Evolutionary conservation across 1,140 invertebrate genomes (phyloP), one percentile per base, ranked within the genome.

Genomic region (Chlorops oryzae): DNA sequence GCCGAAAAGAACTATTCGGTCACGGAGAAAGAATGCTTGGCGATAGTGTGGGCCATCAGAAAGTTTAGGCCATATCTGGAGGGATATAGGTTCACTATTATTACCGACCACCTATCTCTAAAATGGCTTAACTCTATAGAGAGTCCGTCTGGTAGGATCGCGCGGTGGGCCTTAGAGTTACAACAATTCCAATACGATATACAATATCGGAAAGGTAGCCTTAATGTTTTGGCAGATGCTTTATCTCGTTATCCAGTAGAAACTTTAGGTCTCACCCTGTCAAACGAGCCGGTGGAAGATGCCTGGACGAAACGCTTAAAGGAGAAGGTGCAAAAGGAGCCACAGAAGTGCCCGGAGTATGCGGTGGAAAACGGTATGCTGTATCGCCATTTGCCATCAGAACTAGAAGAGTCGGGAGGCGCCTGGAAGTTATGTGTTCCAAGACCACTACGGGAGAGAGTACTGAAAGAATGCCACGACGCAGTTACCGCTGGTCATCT

Each of bases 1-100:
- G 37, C 34, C 10, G 46, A 47, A 18, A 47, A 47, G 20, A 47
- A 47, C 24, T 47, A 47, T 38, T 38, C 32, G 7, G 25, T 22
- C 12, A 47, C 35, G 4, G 46, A 47, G 22, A 47, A 38, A 24
- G 46, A 47, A 23, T 47, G 32, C n/a, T 18, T 47, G 3, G 46
- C 46, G 9, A 39, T 47, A 15, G 37, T 48, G 3, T 52, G 45
- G 45, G 44, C 45, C 3, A 43, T 47, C 4, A 21, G 40, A n/a
- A 47, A 52, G 24, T 21, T 52, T 10, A 17, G 39, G 24, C 21
- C 38, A 3, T 48, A 52, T 32, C 0, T 52, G 1, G 38, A 42
- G 17, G 46, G 46, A 15, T 23, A 24, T 25, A 13, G 27, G n/a
- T 47, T 47, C 22, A 21, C 15, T 17, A 21, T 47, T 6, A n/a